Evolutionary conservation across 2,888 invertebrate genomes (phyloP).

Genomic region (Luffia ferchaultella): DNA sequence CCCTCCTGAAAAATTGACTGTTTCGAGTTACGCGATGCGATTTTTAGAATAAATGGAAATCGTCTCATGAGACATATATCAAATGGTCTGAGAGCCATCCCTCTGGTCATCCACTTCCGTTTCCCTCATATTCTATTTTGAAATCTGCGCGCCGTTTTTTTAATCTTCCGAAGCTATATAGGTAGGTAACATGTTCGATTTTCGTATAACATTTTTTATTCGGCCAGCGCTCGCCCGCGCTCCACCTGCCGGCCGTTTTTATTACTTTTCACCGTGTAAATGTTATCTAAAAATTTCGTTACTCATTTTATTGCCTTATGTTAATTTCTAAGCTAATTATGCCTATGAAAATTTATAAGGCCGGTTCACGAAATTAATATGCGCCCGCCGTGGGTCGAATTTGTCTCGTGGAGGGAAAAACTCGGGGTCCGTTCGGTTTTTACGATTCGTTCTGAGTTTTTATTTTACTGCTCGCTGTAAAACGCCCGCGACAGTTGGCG

Average conservation of each 20-base stretch:
- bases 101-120: constrained; percentile 60
- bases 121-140: constrained; percentile 60
- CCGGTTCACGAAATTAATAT: constrained; percentile 53
- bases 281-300: constrained; percentile 60
- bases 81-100: no score
- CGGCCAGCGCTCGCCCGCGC: constrained; percentile 11
- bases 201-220: constrained; percentile 10
- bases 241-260: constrained; percentile 51
- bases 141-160: constrained; percentile 40
- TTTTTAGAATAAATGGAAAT: no score
- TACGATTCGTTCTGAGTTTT: constrained; percentile 46
- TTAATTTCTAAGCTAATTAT: constrained; percentile 65
- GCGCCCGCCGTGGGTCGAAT: constrained; percentile 41
- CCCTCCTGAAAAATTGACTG: no score
- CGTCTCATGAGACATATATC: no score
- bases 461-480: constrained; percentile 20
- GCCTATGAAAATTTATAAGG: constrained; percentile 62
- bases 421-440: constrained; percentile 37
- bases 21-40: no score
- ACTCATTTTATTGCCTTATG: constrained; percentile 59
- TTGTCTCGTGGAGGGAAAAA: constrained; percentile 30
- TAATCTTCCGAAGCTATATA: no score
- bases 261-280: constrained; percentile 45
- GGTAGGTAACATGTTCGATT: constrained; percentile 18
- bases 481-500: constrained; percentile 45